Percentiles rank a stretch among this genome's conserved stretches.
phyloP scores from a whole-genome alignment of 2,888 invertebrate genomes.

The Tipula unca region DNA sequence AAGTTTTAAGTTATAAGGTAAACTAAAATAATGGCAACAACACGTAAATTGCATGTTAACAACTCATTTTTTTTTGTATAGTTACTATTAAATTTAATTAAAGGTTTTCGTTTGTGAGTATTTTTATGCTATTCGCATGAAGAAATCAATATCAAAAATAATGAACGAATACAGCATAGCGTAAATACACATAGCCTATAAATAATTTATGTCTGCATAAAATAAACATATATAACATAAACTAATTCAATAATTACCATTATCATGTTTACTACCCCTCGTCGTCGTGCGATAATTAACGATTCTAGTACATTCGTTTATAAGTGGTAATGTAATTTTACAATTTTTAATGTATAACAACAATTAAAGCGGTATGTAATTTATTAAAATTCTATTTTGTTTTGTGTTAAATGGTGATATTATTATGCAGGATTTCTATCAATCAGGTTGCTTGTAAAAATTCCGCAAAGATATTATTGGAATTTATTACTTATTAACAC shows the following conservation, averaged over 20 bases:
- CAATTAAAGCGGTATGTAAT: not conserved
- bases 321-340: not conserved
- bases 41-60: not conserved
- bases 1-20: not conserved
- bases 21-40: not conserved
- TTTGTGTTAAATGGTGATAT: not conserved
- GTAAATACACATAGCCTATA: not conserved
- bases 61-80: not conserved
- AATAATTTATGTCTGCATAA: slow-evolving; percentile 1
- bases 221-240: not conserved
- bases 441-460: not conserved
- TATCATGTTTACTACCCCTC: not conserved
- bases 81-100: not conserved
- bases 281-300: not conserved
- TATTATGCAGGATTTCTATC: not conserved
- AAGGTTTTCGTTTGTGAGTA: not conserved
- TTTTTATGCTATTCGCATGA: not conserved
- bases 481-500: too few species aligned
- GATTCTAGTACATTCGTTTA: not conserved
- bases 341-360: not conserved
- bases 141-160: not conserved
- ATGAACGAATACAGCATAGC: not conserved
- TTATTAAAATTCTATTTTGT: not conserved
- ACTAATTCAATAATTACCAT: not conserved
- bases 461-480: not conserved